These are phyloP conservation scores for Amorpha juglandis DNA, from an alignment of 2,888 invertebrate genomes.

Conservation along the genomic window DNA sequence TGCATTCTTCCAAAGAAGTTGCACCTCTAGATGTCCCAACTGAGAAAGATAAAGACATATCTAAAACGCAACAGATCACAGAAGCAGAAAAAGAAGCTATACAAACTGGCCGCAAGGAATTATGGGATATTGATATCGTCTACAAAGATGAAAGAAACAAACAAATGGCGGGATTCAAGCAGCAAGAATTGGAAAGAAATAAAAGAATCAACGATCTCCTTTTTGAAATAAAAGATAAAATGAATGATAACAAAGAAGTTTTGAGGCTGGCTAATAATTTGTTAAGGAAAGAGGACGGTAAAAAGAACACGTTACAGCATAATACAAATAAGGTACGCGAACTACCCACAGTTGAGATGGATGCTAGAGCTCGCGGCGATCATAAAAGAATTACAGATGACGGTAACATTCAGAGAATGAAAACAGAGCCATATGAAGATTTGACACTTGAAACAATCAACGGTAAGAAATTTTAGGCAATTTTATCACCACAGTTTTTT, in stretches of 20 bases:
- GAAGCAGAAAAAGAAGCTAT: slow-evolving; percentile 33
- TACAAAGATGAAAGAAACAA: slow-evolving; percentile 49
- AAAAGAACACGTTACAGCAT: slow-evolving; percentile 44
- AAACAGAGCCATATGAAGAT: neutral
- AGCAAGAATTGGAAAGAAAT: slow-evolving; percentile 59
- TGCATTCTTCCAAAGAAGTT: slow-evolving; percentile 56
- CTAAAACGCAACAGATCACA: slow-evolving; percentile 1
- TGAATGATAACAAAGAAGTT: slow-evolving; percentile 77
- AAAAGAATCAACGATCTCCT: slow-evolving; percentile 67
- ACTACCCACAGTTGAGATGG: slow-evolving; percentile 44
- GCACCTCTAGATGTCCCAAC: slow-evolving; percentile 29
- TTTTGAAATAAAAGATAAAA: slow-evolving; percentile 72
- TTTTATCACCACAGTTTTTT: neutral
- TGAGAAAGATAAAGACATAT: slow-evolving; percentile 28
- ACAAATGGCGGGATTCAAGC: slow-evolving; percentile 50
- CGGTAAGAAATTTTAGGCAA: neutral
- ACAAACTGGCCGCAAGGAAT: slow-evolving; percentile 54
- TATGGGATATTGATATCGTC: slow-evolving; percentile 60
- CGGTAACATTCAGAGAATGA: neutral
- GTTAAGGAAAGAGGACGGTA: slow-evolving; percentile 62
- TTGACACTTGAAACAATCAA: neutral
- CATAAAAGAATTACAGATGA: slow-evolving; percentile 38
- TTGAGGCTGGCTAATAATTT: slow-evolving; percentile 68
- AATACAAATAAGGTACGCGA: slow-evolving; percentile 42
- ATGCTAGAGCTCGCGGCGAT: slow-evolving; percentile 66